Percentiles rank a stretch among this genome's conserved stretches.
Conservation (phyloP, 2,113 vertebrate species). For the Ailuropoda melanoleuca region DNA sequence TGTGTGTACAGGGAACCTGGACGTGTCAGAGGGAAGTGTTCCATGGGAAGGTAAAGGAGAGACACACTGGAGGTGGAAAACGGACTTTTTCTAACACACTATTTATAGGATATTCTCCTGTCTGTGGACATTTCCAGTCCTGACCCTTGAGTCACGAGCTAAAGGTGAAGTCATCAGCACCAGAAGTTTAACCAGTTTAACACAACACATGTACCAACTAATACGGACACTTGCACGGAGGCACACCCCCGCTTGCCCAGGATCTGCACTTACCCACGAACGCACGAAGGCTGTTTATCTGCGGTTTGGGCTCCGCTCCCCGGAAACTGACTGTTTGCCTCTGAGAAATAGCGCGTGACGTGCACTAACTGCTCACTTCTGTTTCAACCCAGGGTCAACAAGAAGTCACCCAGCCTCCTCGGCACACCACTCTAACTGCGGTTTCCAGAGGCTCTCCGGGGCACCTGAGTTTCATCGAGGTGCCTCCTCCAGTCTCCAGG, state of each 20-base stretch:
- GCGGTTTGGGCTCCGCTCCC: background rate
- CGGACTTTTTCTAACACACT: background rate
- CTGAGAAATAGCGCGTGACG: background rate
- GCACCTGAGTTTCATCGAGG: background rate
- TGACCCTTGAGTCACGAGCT: background rate
- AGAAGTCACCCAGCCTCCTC: background rate
- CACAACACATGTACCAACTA: background rate
- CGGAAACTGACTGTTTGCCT: background rate
- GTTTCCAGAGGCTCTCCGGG: background rate
- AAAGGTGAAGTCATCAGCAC: background rate
- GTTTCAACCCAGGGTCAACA: background rate
- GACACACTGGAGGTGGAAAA: background rate
- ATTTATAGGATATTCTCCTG: background rate
- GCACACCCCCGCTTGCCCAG: background rate
- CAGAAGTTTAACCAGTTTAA: background rate
- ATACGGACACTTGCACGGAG: background rate
- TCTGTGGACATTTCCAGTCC: background rate
- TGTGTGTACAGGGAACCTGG: background rate
- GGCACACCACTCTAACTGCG: background rate
- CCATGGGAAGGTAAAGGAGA: background rate
- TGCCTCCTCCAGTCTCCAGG: background rate
- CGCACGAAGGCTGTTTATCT: no score
- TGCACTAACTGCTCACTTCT: background rate
- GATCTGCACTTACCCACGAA: background rate
- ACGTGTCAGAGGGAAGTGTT: background rate